These are phyloP conservation scores for Apteryx owenii DNA, from an alignment of 2,113 vertebrate species.

Conservation along the genomic window DNA sequence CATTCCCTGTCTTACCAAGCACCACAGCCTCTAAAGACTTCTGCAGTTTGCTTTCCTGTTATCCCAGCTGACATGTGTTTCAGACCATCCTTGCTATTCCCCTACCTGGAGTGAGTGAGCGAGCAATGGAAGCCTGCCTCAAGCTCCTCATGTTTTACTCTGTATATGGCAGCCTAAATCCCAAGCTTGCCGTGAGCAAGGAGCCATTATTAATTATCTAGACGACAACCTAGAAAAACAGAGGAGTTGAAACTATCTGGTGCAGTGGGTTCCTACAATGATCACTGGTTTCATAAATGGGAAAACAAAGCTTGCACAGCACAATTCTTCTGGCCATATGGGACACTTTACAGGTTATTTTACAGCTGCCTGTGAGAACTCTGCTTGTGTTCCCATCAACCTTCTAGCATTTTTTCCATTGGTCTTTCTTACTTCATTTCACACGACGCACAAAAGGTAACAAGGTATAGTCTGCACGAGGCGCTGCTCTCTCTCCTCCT, in stretches of 20 bases:
- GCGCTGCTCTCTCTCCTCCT: neutral
- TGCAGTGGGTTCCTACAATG: neutral
- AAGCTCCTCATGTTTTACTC: neutral
- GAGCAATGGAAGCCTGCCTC: neutral
- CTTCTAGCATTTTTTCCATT: neutral
- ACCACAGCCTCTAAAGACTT: neutral
- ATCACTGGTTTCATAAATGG: neutral
- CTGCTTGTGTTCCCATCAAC: neutral
- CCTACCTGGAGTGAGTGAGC: neutral
- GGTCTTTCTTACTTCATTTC: neutral
- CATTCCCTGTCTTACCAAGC: neutral
- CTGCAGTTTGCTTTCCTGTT: neutral
- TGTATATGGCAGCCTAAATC: neutral
- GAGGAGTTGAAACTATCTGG: neutral
- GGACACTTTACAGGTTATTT: neutral
- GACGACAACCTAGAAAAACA: neutral
- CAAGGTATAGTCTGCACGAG: rapidly evolving
- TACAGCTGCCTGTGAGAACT: neutral
- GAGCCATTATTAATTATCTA: neutral
- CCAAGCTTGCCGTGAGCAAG: neutral
- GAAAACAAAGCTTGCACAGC: neutral
- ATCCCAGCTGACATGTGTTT: neutral
- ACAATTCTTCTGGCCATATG: neutral
- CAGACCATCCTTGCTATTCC: neutral
- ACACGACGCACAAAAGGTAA: neutral